Base-by-base conservation (phyloP, 2,797 vertebrate species). In the Platalea minor region DNA sequence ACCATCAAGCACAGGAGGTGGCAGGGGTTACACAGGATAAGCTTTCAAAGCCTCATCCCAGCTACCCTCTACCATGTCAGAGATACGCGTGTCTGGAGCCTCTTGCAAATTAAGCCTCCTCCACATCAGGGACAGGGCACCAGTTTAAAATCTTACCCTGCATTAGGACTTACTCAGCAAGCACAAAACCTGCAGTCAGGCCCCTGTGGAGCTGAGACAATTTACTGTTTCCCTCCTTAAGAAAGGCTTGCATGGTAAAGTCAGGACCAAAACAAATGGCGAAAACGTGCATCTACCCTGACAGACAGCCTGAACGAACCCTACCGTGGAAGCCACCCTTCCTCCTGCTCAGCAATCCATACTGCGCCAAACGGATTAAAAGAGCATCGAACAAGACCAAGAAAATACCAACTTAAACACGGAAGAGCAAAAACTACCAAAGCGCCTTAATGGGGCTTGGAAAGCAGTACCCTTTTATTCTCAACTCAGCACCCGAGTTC, bases 1-100 rank as follows among this genome's bases (percentile, higher is more conserved):
- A 45, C 3, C 19, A 85, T 57, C n/a, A 14, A 25, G 45, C 89
- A 48, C 92, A 61, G 85, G 45, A 83, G 92, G 89, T 16, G 87
- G 95, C 81, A 80, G n/a, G n/a, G 57, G 18, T 41, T 43, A 59
- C 86, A 83, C 26, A 37, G 77, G 94, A 92, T 88, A 96, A 95
- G 53, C 87, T 43, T 89, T 85, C 91, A 92, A 88, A 92, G 89
- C 48, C 25, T 21, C 7, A 7, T 10, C 81, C 78, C 60, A 45
- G 84, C 74, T 45, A 7, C 33, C 3, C 29, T 65, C 70, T 18
- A 28, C 6, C 24, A 60, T 33, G 53, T 16, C 75, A 91, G 50
- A 83, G 80, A 88, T 45, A 95, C 2, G 79, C n/a, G 6, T 0
- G 65, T 78, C 94, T 84, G 50, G 76, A 94, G 80, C 80, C 83